A percentile compares a stretch with the other conserved stretches of the same genome.
These are phyloP conservation scores for Zygothrica quintamaculata DNA, from an alignment of 2,888 invertebrate genomes.

Conservation along the genomic window DNA sequence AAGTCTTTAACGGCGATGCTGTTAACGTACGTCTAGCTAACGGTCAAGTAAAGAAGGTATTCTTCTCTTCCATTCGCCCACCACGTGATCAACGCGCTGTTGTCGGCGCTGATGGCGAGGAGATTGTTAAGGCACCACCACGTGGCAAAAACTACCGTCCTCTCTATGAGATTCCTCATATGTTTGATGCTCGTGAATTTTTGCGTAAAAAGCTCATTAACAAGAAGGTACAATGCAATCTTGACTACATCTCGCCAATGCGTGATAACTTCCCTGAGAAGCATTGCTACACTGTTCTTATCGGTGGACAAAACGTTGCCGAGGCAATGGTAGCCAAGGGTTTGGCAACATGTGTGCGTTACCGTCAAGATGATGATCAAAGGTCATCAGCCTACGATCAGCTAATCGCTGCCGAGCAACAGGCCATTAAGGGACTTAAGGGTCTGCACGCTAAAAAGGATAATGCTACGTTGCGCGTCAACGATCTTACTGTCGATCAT, in stretches of 20 bases:
- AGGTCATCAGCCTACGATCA: constrained; percentile 97
- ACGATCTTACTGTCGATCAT: constrained; percentile 90
- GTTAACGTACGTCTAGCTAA: constrained; percentile 92
- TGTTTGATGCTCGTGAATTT: constrained; percentile 99
- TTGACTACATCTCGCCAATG: constrained; percentile 98
- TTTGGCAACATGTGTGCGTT: constrained; percentile 95
- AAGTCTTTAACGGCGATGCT: constrained; percentile 97
- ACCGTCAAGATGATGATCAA: constrained; percentile 98
- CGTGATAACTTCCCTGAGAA: constrained; percentile 97
- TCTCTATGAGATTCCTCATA: constrained; percentile 98
- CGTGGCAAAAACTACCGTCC: constrained; percentile 93
- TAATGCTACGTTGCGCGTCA: constrained; percentile 92
- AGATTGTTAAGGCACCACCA: constrained; percentile 86
- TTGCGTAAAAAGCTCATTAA: constrained; percentile 97
- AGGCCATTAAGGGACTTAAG: constrained; percentile 93
- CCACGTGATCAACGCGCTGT: constrained; percentile 90
- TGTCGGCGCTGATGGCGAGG: constrained; percentile 89
- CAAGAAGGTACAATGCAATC: constrained; percentile 95
- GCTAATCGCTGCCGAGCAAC: constrained; percentile 95
- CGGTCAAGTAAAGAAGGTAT: constrained; percentile 94
- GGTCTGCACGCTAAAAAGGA: constrained; percentile 94
- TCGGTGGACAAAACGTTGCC: constrained; percentile 95
- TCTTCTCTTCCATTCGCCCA: constrained; percentile 97
- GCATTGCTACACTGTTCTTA: constrained; percentile 95
- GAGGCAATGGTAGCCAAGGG: constrained; percentile 97